Evolutionary conservation across 2,888 invertebrate species (phyloP), one percentile per base, ranked within the genome.

Genomic region (Lithophane ornitopus): DNA sequence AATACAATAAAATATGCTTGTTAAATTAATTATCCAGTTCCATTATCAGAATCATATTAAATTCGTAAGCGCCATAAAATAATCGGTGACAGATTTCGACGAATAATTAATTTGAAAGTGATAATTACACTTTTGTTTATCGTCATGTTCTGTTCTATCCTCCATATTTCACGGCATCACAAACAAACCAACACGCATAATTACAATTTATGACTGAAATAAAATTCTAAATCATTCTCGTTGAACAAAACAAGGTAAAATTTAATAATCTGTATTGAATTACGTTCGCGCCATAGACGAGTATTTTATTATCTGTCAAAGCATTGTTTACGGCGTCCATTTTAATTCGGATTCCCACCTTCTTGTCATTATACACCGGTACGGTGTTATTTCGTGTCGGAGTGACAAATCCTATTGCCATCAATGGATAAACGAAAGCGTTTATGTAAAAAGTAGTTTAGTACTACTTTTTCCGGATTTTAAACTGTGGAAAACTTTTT

Each of bases 301-400:
- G 91, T 89, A 92, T 92, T 92, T 88, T 88, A 87, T 87, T 86
- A 83, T 88, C 88, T 88, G 88, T 89, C 91, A 91, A 90, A 91
- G 91, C 90, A 82, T 91, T 90, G 92, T 91, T 92, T 89, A 89
- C 89, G 85, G 87, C 83, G 75, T 86, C 88, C 85, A 89, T 90
- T 93, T 92, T 91, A 91, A 93, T 93, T 92, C 87, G 87, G 88
- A 93, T 93, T 92, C 93, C 92, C 88, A 87, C 88, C 91, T 92
- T 92, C 92, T 91, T 92, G 90, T 92, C 91, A 94, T 93, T 92
- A 92, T 92, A 93, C 90, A 91, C 92, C 86, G 77, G 78, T 73
- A 74, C 72, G 75, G 22, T 28, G 46, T 52, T 68, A 88, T 86
- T 87, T 88, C 85, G 84, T 90, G 67, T 85, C 22, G 12, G 9